These are phyloP conservation scores for Chrysaora quinquecirrha DNA, from an alignment of 30 jellyfish, hydroid and myxozoan species.

Conservation along the genomic window DNA sequence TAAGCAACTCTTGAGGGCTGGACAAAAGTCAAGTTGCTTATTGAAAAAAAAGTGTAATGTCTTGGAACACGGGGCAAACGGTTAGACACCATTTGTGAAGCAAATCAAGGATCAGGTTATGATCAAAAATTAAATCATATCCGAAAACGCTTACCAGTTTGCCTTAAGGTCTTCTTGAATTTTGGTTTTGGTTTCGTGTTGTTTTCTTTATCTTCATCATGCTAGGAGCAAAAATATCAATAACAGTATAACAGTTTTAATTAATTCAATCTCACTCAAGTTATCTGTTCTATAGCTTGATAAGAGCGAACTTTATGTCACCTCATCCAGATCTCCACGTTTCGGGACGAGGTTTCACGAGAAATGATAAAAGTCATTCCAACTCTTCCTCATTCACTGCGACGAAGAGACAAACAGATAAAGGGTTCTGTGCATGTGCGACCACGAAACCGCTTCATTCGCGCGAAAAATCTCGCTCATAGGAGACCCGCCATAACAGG, in stretches of 20 bases:
- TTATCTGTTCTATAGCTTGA: neutral
- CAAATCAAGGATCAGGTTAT: neutral
- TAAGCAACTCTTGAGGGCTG: too few relatives aligned
- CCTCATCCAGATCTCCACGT: neutral
- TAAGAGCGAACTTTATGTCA: neutral
- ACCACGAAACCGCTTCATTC: too few relatives aligned
- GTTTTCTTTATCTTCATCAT: neutral
- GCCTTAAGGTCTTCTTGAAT: conserved; percentile 38
- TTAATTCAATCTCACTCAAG: neutral
- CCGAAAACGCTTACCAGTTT: conserved; percentile 15
- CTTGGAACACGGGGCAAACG: too few relatives aligned
- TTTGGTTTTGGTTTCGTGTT: conserved; percentile 25
- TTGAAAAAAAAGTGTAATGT: too few relatives aligned
- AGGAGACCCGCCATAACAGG: too few relatives aligned
- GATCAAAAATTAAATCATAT: neutral
- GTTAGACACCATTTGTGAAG: too few relatives aligned
- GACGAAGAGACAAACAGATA: too few relatives aligned
- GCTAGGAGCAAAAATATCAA: neutral
- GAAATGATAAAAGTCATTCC: too few relatives aligned
- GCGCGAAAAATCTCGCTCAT: too few relatives aligned
- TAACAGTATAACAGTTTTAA: neutral
- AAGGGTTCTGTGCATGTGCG: too few relatives aligned
- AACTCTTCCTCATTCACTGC: neutral
- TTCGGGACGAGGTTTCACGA: neutral
- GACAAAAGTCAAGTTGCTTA: too few relatives aligned